A percentile compares a stretch with the other conserved stretches of the same genome.
These are phyloP conservation scores for Amorpha juglandis DNA, from an alignment of 2,888 invertebrate species.

Conservation along the genomic window DNA sequence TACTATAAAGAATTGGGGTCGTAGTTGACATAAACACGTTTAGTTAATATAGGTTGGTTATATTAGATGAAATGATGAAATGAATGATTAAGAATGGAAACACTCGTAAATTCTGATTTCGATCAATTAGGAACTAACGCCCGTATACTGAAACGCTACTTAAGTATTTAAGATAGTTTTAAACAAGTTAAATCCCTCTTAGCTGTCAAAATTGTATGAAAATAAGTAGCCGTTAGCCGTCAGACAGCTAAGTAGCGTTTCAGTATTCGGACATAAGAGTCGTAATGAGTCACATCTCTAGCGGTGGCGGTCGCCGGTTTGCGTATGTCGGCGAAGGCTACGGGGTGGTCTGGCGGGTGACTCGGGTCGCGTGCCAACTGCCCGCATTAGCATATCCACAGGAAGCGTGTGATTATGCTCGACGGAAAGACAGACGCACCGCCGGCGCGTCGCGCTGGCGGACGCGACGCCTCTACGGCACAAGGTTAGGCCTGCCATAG, in stretches of 20 bases:
- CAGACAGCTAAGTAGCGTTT: too few relatives aligned
- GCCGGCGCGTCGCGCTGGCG: slow-evolving; percentile 26
- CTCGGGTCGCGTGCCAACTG: slow-evolving; percentile 63
- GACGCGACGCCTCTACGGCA: slow-evolving; percentile 36
- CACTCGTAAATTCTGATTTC: too few relatives aligned
- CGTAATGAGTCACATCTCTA: slow-evolving; percentile 5
- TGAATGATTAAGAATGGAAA: too few relatives aligned
- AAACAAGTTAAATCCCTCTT: too few relatives aligned
- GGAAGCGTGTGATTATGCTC: slow-evolving; percentile 69
- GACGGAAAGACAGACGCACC: slow-evolving; percentile 63
- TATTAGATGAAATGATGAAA: too few relatives aligned
- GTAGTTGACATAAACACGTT: neutral
- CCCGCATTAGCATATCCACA: slow-evolving; percentile 70
- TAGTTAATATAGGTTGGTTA: neutral
- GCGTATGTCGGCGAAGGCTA: slow-evolving; percentile 48
- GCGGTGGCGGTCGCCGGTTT: neutral
- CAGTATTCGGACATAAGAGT: neutral
- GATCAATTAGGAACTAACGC: too few relatives aligned
- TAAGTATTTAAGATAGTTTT: too few relatives aligned
- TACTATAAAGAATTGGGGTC: neutral
- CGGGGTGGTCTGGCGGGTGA: slow-evolving; percentile 40
- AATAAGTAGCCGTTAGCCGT: too few relatives aligned
- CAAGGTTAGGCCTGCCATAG: neutral
- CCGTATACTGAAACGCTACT: too few relatives aligned
- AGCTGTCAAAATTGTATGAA: too few relatives aligned